Conservation (phyloP, 2,113 vertebrate species). For the Gadus chalcogrammus region DNA sequence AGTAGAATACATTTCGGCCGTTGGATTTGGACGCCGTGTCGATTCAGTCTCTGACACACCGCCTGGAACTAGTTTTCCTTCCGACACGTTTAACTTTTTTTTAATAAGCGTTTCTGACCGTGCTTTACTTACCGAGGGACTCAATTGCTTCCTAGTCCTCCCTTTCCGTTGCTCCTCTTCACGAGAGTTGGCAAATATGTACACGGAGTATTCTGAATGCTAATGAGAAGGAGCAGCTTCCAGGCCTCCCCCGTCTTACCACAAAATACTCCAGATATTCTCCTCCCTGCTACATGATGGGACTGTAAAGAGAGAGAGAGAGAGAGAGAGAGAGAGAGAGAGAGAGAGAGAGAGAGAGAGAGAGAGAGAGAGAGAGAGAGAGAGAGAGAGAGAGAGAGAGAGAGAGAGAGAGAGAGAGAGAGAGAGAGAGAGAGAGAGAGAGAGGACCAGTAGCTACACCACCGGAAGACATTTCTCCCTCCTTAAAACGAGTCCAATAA, state of each 20-base stretch:
- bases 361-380: conserved; percentile 25
- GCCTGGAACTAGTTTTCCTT: conserved; percentile 1
- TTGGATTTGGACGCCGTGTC: conserved; percentile 3
- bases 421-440: conserved; percentile 50
- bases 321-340: too few species aligned
- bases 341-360: conserved; percentile 52
- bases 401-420: too few species aligned
- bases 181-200: conserved; percentile 99
- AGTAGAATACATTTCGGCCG: background rate
- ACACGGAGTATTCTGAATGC: conserved; percentile 93
- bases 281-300: conserved; percentile 56
- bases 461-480: conserved; percentile 68
- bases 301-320: conserved; percentile 56
- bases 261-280: conserved; percentile 83
- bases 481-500: conserved; percentile 62
- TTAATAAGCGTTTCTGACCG: conserved; percentile 16
- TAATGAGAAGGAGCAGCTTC: conserved; percentile 85
- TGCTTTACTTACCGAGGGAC: conserved; percentile 77
- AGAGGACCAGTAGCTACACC: conserved; percentile 59
- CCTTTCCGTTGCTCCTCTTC: conserved; percentile 60
- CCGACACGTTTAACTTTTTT: conserved; percentile 2
- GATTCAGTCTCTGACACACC: conserved; percentile 14
- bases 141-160: conserved; percentile 64
- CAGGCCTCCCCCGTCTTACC: conserved; percentile 84
- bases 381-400: conserved; percentile 31